Conservation (phyloP, 2,888 invertebrate species). For the Eupithecia inturbata region DNA sequence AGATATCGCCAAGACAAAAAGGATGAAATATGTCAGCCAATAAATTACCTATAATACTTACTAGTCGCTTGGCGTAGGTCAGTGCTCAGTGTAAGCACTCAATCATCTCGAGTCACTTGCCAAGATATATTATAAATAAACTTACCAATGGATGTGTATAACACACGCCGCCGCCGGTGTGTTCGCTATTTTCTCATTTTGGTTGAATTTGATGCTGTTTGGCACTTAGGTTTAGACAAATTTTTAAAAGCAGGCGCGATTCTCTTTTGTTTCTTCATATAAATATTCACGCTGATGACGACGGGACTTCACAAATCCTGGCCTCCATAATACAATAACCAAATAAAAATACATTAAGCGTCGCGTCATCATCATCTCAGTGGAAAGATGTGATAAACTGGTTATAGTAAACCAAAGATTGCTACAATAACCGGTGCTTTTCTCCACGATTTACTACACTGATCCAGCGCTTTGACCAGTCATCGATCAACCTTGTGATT, state of each 20-base stretch:
- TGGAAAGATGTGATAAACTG: background rate
- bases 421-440: background rate
- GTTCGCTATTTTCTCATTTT: background rate
- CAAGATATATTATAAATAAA: constrained; percentile 14
- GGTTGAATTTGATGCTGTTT: background rate
- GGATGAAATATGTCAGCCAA: background rate
- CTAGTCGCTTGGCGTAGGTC: constrained; percentile 57
- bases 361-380: background rate
- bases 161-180: background rate
- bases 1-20: background rate
- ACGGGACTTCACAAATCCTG: too few species aligned
- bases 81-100: constrained; percentile 48
- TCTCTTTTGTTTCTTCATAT: too few species aligned
- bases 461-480: background rate
- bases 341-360: background rate
- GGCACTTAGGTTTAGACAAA: too few species aligned
- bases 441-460: background rate
- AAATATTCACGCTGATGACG: too few species aligned
- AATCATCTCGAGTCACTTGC: constrained; percentile 27
- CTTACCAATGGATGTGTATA: background rate
- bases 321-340: too few species aligned
- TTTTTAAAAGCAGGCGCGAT: too few species aligned
- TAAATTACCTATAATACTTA: constrained; percentile 29
- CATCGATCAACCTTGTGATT: background rate
- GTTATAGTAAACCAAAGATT: background rate